phyloP scores from a whole-genome alignment of 2,113 vertebrate genomes.

The Odocoileus hemionus region DNA sequence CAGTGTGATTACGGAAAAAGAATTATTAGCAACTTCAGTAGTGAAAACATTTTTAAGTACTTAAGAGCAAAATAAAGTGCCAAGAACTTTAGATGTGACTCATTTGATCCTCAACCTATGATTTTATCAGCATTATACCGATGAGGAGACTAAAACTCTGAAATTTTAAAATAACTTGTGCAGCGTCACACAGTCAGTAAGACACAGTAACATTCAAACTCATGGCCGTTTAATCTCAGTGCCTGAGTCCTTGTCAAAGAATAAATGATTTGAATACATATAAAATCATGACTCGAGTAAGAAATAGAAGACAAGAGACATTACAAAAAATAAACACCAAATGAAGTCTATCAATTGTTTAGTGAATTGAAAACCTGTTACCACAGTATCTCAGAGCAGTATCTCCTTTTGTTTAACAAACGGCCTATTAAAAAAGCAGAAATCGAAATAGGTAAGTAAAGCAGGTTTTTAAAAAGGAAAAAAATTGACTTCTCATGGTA shows the following conservation, averaged over 20 bases:
- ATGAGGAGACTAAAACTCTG: background rate
- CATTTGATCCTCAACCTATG: background rate
- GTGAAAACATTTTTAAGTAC: background rate
- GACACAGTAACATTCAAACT: background rate
- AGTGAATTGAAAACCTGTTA: constrained; percentile 5
- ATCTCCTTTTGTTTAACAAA: background rate
- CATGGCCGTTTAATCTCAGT: background rate
- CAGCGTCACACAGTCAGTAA: background rate
- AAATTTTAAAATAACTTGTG: constrained; percentile 33
- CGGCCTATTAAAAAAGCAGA: background rate
- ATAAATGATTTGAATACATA: constrained; percentile 12
- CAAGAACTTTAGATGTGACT: background rate
- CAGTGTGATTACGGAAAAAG: background rate
- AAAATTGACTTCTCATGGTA: background rate
- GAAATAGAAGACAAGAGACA: background rate
- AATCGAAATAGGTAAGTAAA: constrained; percentile 32
- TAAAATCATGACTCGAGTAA: background rate
- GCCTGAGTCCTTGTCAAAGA: background rate
- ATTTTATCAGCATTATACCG: background rate
- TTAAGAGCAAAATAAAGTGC: background rate
- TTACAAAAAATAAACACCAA: background rate
- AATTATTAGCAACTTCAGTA: background rate
- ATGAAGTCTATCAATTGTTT: background rate
- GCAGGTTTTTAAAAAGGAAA: background rate
- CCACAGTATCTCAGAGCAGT: background rate